Evolutionary conservation across 2,113 vertebrate species (phyloP), one percentile per base, ranked within the genome.

Genomic region (Donacobius atricapilla): DNA sequence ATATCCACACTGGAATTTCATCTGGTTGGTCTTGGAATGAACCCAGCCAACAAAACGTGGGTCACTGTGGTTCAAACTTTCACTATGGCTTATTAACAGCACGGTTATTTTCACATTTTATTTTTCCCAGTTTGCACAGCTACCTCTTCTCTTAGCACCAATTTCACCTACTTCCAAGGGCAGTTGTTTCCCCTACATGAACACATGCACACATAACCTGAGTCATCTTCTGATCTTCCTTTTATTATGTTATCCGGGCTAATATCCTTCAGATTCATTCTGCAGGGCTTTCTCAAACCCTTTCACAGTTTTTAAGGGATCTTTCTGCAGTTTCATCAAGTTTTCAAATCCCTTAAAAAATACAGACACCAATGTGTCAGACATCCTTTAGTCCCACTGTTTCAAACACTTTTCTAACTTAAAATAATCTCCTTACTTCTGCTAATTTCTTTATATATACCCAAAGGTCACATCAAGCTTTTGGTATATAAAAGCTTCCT

Each of bases 321-420:
- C 11, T 65, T 91, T 48, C 47, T 84, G 14, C 33, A 71, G 21
- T 54, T 71, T 66, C 19, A 42, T 73, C 28, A 69, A 28, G 25
- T 80, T 91, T 87, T 65, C 33, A 87, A 64, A 60, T 27, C 14
- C 17, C 56, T 83, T 37, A 17, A 80, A 75, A 81, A 83, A 64
- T 50, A 31, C 3, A 58, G 56, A 45, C 11, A 70, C 14, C 13
- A 31, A 8, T 3, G 0, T 21, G 6, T 50, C 1, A 1, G 37
- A 42, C 47, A 13, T 58, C 33, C 40, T 82, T 78, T 70, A 37
- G 17, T 65, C 54, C 50, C 56, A 90, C 27, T 25, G 10, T 61
- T 84, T 58, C 50, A 84, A 91, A 77, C 17, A 23, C 25, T 82
- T 65, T 37, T 54, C 11, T 70, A 60, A 66, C 13, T 18, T 50